Base-by-base conservation (phyloP, 2,113 vertebrate species). In the Etheostoma spectabile region DNA sequence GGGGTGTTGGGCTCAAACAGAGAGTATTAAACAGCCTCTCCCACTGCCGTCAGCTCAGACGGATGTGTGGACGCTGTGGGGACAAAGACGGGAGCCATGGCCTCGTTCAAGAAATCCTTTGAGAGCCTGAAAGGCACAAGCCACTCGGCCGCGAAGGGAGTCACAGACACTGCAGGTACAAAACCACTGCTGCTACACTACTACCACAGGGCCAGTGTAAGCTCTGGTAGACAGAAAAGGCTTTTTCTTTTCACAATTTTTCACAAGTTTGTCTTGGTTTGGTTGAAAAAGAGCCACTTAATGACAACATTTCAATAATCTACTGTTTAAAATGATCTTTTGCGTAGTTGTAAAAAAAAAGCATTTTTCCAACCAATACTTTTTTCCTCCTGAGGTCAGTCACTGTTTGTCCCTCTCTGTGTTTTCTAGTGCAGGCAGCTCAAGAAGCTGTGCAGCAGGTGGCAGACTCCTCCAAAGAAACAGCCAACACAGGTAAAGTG, bases 391-490 rank as follows among this genome's bases (percentile, higher is more conserved):
- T 68, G 51, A 63, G 66, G 46, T 66, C 48, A 21, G 27, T 57
- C n/a, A 30, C 57, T 79, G 22, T 53, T 22, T 60, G 15, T 55
- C 35, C 12, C 55, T 87, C 33, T 42, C 46, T 91, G 62, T 88
- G 53, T 87, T 91, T 93, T 69, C 56, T 70, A 96, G 95, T 93
- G 78, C 93, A 94, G 68, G 92, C 92, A 88, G 92, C 93, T 77
- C 92, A 95, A 68, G 95, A 94, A 0, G 92, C 91, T 13, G 93
- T 95, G 80, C 94, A 95, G 87, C 94, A 95, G 94, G 94, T 95
- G 92, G 94, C 93, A 89, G 94, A 95, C 59, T 93, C 94, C 51
- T 94, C 94, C 82, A 96, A 94, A 91, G 95, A 95, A 92, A 93
- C 93, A 27, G 90, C 86, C 72, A 92, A 62, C 80, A 82, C 38